Evolutionary conservation across 1,140 invertebrate genomes (phyloP).

Genomic region (Magallana gigas): DNA sequence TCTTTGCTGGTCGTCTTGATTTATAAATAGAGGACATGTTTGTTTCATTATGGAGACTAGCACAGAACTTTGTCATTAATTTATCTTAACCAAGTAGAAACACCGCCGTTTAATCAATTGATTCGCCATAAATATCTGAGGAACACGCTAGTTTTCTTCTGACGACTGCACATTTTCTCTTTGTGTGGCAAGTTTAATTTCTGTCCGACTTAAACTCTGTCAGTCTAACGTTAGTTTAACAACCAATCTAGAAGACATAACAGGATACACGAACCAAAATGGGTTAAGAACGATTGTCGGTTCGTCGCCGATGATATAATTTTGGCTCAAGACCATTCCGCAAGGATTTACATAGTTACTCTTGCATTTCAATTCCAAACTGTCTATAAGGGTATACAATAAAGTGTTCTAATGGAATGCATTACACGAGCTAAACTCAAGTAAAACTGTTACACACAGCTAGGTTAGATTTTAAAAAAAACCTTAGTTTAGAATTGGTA

Average conservation of each 20-base stretch:
- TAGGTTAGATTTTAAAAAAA: no score
- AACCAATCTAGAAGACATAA: slow-evolving; percentile 1
- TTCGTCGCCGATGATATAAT: background rate
- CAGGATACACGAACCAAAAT: background rate
- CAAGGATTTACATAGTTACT: no score
- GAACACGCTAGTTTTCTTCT: background rate
- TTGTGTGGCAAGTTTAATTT: background rate
- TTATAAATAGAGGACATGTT: background rate
- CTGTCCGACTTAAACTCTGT: background rate
- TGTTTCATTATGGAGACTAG: background rate
- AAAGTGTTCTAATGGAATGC: no score
- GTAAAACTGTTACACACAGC: no score
- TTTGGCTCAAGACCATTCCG: background rate
- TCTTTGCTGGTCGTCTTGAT: background rate
- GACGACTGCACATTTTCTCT: background rate
- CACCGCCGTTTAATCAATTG: slow-evolving; percentile 8
- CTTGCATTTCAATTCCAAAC: no score
- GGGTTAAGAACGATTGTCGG: background rate
- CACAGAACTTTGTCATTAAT: background rate
- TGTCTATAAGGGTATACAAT: no score
- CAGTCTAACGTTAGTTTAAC: background rate
- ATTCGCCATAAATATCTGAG: background rate
- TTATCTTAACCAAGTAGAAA: background rate
- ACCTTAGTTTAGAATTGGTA: no score
- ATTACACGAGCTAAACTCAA: no score